Percentiles rank a stretch among this genome's conserved stretches.
phyloP scores from a whole-genome alignment of 2,888 invertebrate species.

The Phoenoteleia sp. region DNA sequence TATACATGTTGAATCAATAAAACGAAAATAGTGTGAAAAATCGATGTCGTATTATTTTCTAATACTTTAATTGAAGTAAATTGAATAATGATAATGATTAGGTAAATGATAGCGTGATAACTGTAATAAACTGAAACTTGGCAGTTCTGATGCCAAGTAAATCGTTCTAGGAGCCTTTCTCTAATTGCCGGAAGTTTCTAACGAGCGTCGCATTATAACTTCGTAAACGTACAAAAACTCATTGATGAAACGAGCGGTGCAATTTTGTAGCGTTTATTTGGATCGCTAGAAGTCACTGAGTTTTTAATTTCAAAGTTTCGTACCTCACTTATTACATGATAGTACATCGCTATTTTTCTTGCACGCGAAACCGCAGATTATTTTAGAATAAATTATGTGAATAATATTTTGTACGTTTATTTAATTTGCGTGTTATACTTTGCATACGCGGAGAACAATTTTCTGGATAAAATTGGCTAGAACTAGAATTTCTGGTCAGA shows the following conservation, averaged over 20 bases:
- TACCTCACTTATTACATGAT: slow-evolving; percentile 42
- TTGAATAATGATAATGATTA: slow-evolving; percentile 52
- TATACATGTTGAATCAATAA: background rate
- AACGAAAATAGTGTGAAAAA: slow-evolving; percentile 1
- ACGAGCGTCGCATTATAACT: slow-evolving; percentile 59
- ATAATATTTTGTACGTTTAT: slow-evolving; percentile 37
- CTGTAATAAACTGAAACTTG: slow-evolving; percentile 50
- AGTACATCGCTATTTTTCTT: slow-evolving; percentile 22
- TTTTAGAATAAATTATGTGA: slow-evolving; percentile 10
- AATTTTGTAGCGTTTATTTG: slow-evolving; percentile 72
- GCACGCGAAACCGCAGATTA: slow-evolving; percentile 9
- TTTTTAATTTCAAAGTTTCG: slow-evolving; percentile 45
- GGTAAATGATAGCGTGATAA: slow-evolving; percentile 39
- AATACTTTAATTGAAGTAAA: slow-evolving; percentile 44
- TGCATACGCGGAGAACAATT: too few relatives aligned
- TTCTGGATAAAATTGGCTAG: too few relatives aligned
- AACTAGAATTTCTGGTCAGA: too few relatives aligned
- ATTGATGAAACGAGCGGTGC: slow-evolving; percentile 65
- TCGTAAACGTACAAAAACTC: slow-evolving; percentile 38
- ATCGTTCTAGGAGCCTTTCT: slow-evolving; percentile 53
- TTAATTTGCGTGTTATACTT: background rate
- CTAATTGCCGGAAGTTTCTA: slow-evolving; percentile 75
- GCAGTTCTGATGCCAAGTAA: slow-evolving; percentile 51
- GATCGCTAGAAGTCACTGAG: slow-evolving; percentile 57
- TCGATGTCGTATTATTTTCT: slow-evolving; percentile 10